Base-by-base conservation (phyloP, 2,113 vertebrate species). In the Erythrocercus mccallii region DNA sequence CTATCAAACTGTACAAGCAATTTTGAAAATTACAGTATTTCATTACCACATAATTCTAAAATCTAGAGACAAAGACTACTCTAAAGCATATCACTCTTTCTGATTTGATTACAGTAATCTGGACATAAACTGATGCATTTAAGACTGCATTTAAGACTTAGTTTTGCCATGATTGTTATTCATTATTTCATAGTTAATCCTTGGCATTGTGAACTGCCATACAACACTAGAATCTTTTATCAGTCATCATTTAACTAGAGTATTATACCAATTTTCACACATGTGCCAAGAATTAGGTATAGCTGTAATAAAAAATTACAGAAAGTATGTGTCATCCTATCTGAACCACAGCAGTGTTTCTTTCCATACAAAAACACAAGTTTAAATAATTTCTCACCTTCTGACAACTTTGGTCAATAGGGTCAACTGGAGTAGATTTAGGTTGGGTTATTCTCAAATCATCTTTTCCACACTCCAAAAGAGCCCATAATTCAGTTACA, bases 321-420 rank as follows among this genome's bases (percentile, higher is more conserved):
- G 14, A 70, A 73, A 70, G 2, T 50, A 69, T 11, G 3, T 33
- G 54, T 24, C 21, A 66, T 37, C 7, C 17, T 53, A 16, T 25
- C 19, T 77, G 54, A 81, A 77, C 24, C 25, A 58, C 4, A 50
- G 27, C 6, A 72, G 13, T 86, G 9, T 20, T 57, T 65, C 12
- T 65, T 70, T 44, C 45, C 33, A 48, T 12, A 18, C 10, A 45
- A 76, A 37, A 50, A 25, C 2, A 33, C 11, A 85, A 72, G 11
- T 76, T 25, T 10, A 89, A 84, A 57, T 87, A 5, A 80, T 56
- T 88, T 57, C 87, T 83, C 88, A 99, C 99, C 99, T 99, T 99
- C n/a, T 98, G 98, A 97, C 99, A 99, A 88, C 98, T 99, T 94
- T 97, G 98, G 95, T 99, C 99, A 85, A 99, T 99, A 80, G 99